Percentiles rank a stretch among this genome's conserved stretches.
Conservation (phyloP, 2,113 vertebrate species). For the Burhinus oedicnemus region DNA sequence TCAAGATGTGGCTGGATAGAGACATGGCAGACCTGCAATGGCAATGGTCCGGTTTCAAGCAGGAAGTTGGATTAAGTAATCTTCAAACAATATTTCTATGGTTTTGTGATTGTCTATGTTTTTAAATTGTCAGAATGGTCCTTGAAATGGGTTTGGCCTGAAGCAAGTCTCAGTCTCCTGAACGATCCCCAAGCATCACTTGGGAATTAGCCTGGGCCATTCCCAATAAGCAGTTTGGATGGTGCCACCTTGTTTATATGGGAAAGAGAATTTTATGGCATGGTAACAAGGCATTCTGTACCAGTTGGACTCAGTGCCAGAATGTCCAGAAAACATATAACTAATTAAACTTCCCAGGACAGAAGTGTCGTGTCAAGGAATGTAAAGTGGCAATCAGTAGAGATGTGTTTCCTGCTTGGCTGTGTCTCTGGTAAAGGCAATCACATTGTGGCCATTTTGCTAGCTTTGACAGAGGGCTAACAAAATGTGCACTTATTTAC, state of each 20-base stretch:
- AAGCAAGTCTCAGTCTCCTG: not conserved
- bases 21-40: not conserved
- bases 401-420: not conserved
- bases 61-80: not conserved
- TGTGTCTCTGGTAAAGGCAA: not conserved
- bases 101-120: not conserved
- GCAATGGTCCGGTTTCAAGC: not conserved
- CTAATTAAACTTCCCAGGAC: not conserved
- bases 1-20: not conserved
- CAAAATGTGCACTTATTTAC: slow-evolving; percentile 15
- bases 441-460: not conserved
- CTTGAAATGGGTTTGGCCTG: not conserved
- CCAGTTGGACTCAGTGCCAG: not conserved
- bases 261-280: not conserved
- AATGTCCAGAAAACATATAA: not conserved
- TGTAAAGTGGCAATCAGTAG: not conserved
- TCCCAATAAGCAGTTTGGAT: not conserved
- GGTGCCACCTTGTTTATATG: not conserved
- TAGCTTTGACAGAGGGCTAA: not conserved
- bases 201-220: not conserved
- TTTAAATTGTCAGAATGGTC: not conserved
- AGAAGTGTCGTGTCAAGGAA: not conserved
- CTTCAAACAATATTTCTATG: not conserved
- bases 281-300: not conserved
- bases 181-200: not conserved